Evolutionary conservation across 2,888 invertebrate genomes (phyloP).

Genomic region (Dexiosoma caninum): DNA sequence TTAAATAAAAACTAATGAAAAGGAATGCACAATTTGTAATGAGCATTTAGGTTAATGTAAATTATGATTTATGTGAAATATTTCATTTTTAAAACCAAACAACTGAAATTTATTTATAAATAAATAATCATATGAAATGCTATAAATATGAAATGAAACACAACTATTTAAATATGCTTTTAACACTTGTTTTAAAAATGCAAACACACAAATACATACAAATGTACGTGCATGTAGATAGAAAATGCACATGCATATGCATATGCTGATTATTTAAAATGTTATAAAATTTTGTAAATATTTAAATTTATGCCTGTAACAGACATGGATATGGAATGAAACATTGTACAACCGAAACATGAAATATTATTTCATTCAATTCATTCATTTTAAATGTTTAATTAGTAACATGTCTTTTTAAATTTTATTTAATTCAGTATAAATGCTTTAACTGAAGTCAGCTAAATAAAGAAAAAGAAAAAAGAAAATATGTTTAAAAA

Average conservation of each 20-base stretch:
- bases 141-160: constrained; percentile 24
- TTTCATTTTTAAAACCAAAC: constrained; percentile 16
- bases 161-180: constrained; percentile 35
- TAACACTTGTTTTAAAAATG: constrained; percentile 24
- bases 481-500: background rate
- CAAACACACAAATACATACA: background rate
- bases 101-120: constrained; percentile 28
- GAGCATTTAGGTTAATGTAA: constrained; percentile 24
- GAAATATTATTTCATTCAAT: constrained; percentile 1
- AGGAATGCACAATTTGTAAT: constrained; percentile 32
- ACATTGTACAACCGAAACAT: background rate
- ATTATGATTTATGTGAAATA: constrained; percentile 43
- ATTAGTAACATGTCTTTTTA: background rate
- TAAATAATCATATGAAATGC: constrained; percentile 12
- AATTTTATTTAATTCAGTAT: background rate
- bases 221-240: too few species aligned
- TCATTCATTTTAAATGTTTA: constrained; percentile 22
- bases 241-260: too few species aligned
- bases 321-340: background rate
- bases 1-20: background rate
- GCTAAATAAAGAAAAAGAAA: background rate
- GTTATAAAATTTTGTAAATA: background rate
- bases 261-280: background rate
- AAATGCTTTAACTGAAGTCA: background rate
- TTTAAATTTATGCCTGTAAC: background rate